Evolutionary conservation across 1,140 invertebrate genomes (phyloP), one percentile per base, ranked within the genome.

Genomic region (Sinella curviseta): DNA sequence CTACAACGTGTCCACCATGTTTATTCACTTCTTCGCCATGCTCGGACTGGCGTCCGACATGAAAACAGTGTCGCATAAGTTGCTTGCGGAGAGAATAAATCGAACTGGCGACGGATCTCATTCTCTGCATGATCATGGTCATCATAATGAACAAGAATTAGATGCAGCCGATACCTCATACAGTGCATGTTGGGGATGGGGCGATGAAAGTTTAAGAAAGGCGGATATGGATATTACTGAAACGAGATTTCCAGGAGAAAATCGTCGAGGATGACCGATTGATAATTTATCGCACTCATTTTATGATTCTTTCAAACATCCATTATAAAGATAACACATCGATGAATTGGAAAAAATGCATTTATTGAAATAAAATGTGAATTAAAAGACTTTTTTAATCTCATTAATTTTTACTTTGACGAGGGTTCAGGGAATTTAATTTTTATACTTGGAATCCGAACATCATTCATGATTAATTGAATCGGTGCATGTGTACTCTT

Each of bases 31-130:
- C 17, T 87, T 87, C 82, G 87, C 87, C 8, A 76, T 78, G 24
- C 78, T 90, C 33, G 89, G 89, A 14, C 85, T 84, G 73, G 89
- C 86, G 2, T 89, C 87, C 79, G 89, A 90, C 81, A 78, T 86
- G 28, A 89, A 88, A 77, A 86, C 82, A 28, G 88, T 89, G 20
- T 84, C 86, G 0, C 79, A 78, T 4, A 83, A 86, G 26, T 79
- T 86, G 17, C 79, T 86, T n/a, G 39, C 70, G 3, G 76, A 83
- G 14, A 77, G 84, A 31, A 84, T 80, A 30, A 28, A 77, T n/a
- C 76, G 84, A 54, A 85, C 84, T 39, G 85, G 85, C 14, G 83
- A 84, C 55, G 78, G 81, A 16, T 28, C 28, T 34, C 55, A 77
- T 67, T 54, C 76, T 2, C 76, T 67, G n/a, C 24, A 74, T 8